Conservation (phyloP, 2,113 vertebrate species). For the Tauraco erythrolophus region DNA sequence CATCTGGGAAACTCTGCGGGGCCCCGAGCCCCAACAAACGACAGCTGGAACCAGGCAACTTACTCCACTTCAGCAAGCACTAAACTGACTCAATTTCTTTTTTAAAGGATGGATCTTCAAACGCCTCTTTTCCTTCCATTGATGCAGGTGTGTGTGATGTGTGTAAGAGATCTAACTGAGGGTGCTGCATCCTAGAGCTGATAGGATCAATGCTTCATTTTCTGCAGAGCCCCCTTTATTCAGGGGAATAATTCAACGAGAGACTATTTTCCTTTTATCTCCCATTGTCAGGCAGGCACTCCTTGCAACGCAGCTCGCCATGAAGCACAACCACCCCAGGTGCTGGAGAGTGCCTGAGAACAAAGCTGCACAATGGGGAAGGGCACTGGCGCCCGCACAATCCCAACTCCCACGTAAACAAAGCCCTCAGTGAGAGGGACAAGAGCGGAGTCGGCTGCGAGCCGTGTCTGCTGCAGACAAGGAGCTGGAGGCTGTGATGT, state of each 20-base stretch:
- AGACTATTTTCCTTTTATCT: slow-evolving; percentile 65
- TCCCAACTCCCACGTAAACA: slow-evolving; percentile 38
- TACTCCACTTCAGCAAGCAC: slow-evolving; percentile 61
- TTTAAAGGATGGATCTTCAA: slow-evolving; percentile 49
- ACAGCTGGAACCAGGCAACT: slow-evolving; percentile 62
- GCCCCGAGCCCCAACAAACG: slow-evolving; percentile 6
- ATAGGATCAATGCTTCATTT: slow-evolving; percentile 68
- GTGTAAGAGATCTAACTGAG: slow-evolving; percentile 68
- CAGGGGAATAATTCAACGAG: slow-evolving; percentile 58
- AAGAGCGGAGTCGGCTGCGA: not conserved
- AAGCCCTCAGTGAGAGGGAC: slow-evolving; percentile 42
- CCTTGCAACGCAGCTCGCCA: slow-evolving; percentile 41
- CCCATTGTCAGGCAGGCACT: slow-evolving; percentile 65
- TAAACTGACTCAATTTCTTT: slow-evolving; percentile 55
- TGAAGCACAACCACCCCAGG: slow-evolving; percentile 57
- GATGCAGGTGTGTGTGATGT: slow-evolving; percentile 63
- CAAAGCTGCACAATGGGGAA: slow-evolving; percentile 55
- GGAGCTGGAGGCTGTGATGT: not conserved
- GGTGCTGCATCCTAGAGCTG: slow-evolving; percentile 30
- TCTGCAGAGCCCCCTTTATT: slow-evolving; percentile 67
- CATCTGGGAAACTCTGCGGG: slow-evolving; percentile 40
- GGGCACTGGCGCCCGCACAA: not conserved
- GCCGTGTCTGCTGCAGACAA: not conserved
- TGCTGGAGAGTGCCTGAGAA: slow-evolving; percentile 54
- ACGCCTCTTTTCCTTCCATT: slow-evolving; percentile 46